A percentile compares a stretch with the other conserved stretches of the same genome.
Conservation (phyloP, 1,140 invertebrate genomes). For the Zaprionus africanus region DNA sequence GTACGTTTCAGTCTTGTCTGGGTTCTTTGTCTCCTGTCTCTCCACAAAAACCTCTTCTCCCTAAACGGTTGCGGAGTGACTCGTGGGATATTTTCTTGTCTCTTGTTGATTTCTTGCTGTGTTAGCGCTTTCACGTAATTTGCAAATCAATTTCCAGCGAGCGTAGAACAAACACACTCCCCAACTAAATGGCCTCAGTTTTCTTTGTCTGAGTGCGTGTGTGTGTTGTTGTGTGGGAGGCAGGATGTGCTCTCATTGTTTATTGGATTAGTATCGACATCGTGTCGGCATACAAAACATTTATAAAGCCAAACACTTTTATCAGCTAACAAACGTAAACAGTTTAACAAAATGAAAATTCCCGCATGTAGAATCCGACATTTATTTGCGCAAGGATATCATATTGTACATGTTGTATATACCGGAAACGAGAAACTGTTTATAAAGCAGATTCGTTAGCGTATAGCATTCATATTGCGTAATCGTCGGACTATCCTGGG, state of each 20-base stretch:
- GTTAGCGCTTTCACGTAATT: conserved; percentile 59
- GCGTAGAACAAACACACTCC: conserved; percentile 32
- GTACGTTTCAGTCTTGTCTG: background rate
- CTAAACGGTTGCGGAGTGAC: background rate
- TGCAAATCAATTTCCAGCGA: conserved; percentile 25
- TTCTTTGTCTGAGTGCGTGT: background rate
- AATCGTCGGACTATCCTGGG: background rate
- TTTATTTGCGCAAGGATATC: conserved; percentile 4
- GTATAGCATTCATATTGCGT: background rate
- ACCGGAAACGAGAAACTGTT: conserved; percentile 1
- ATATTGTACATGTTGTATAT: background rate
- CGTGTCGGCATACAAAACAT: conserved; percentile 42
- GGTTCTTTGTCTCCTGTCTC: background rate
- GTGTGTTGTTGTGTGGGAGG: conserved; percentile 1
- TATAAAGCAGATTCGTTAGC: background rate
- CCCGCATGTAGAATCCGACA: conserved; percentile 6
- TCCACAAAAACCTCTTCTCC: background rate
- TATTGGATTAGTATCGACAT: conserved; percentile 72
- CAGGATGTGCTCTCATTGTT: conserved; percentile 57
- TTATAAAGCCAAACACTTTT: conserved; percentile 5
- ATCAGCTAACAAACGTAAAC: conserved; percentile 15
- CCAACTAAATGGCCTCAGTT: background rate
- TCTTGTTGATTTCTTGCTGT: conserved; percentile 23
- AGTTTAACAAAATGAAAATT: conserved; percentile 14
- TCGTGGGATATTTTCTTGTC: conserved; percentile 36